These are phyloP conservation scores for Cossypha polioptera DNA, from an alignment of 2,797 vertebrate species.

Conservation along the genomic window DNA sequence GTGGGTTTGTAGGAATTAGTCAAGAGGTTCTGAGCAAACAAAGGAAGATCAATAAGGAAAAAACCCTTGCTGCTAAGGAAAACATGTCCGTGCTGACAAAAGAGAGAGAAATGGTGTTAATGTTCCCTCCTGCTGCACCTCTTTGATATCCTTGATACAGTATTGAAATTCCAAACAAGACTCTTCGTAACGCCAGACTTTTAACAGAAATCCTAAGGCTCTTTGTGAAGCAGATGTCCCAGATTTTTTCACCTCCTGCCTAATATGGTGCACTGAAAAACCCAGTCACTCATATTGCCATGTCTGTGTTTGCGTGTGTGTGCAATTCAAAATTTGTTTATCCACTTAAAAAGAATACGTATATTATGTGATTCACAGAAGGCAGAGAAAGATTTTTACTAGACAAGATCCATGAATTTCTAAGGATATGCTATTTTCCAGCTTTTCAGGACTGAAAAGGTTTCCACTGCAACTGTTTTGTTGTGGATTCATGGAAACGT, in stretches of 20 bases:
- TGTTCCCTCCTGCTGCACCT: neutral
- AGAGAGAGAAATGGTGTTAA: neutral
- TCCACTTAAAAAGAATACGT: neutral
- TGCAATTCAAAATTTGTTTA: neutral
- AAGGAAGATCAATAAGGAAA: constrained; percentile 33
- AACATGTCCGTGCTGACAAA: neutral
- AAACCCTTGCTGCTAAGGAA: neutral
- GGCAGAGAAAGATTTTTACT: neutral
- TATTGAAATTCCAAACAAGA: neutral
- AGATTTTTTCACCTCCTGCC: neutral
- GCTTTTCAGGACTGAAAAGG: neutral
- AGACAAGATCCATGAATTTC: neutral
- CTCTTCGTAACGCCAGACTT: neutral
- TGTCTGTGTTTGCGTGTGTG: neutral
- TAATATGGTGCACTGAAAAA: neutral
- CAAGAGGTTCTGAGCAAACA: constrained; percentile 7
- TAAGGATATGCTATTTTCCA: neutral
- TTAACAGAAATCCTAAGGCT: neutral
- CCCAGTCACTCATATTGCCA: neutral
- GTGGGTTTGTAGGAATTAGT: neutral
- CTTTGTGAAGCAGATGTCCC: neutral
- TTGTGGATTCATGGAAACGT: neutral
- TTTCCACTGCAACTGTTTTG: neutral
- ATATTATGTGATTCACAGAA: neutral
- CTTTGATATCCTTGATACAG: neutral